Evolutionary conservation across 2,797 vertebrate species (phyloP), one percentile per base, ranked within the genome.

Genomic region (Cyprinodon diabolis): DNA sequence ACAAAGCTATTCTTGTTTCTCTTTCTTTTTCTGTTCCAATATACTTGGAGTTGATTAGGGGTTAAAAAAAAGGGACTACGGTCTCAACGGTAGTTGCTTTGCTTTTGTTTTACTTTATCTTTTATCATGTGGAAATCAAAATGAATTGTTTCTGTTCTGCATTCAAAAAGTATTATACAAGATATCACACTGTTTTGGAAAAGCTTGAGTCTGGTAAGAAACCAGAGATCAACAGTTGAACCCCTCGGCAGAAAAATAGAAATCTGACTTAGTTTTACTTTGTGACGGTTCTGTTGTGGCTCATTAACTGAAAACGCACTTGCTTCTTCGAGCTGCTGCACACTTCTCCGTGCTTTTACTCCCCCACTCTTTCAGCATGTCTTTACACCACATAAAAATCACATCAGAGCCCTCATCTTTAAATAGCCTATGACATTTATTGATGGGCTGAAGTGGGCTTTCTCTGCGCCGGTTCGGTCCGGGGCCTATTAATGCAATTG

Each of bases 371-470:
- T 74, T 71, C 52, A 62, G 57, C 67, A 0, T 56, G 74, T 86
- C 75, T 75, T 69, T 66, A 23, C 78, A 68, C 58, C 74, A 55
- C 86, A 78, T 84, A 57, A 79, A 88, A 83, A 76, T 76, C 45
- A 79, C 87, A 86, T 84, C 83, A 84, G 70, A 40, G 71, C 72
- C 68, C 82, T 82, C 81, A 37, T 89, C 88, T 90, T 86, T 84
- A 79, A 85, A 91, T 66, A 69, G 75, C 76, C 75, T 30, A 0
- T 81, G 89, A 90, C 90, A 74, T 85, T 51, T 86, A 87, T 86
- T 74, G 87, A 89, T 63, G 75, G 67, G 49, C 67, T 74, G 80
- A 81, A 84, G 81, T 71, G 85, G 57, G 65, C 58, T 47, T 77
- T 78, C 67, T 58, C 60, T 1, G 66, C 4, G 40, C 7, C 11